Conservation (phyloP, 2,113 vertebrate genomes). For the Heterocephalus glaber region DNA sequence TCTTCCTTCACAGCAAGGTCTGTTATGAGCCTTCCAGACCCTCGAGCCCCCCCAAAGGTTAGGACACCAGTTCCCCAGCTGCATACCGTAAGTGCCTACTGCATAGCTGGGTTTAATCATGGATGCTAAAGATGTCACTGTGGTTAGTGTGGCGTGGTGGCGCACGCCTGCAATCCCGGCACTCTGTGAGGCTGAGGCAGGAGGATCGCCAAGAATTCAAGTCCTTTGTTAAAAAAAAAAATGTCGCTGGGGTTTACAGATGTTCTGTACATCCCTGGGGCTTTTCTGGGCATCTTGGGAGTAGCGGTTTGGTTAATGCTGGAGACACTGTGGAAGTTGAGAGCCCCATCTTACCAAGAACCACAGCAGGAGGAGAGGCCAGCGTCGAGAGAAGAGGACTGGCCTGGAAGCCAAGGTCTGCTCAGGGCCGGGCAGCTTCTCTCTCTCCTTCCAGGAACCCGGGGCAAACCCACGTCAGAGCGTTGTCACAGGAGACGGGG, state of each 20-base stretch:
- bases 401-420: accelerated
- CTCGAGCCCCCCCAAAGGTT: background rate
- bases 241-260: too few relatives aligned
- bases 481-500: background rate
- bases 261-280: too few relatives aligned
- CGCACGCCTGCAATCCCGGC: background rate
- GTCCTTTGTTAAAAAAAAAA: too few relatives aligned
- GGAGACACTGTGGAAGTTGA: background rate
- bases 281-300: background rate
- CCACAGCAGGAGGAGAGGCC: too few relatives aligned
- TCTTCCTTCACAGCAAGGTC: background rate
- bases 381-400: background rate
- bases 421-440: background rate
- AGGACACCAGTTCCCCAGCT: accelerated
- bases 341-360: background rate
- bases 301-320: background rate
- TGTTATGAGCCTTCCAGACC: too few relatives aligned
- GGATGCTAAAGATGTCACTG: background rate
- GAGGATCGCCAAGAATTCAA: background rate
- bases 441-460: background rate
- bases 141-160: too few relatives aligned
- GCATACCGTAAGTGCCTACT: background rate
- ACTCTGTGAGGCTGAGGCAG: background rate
- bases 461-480: background rate
- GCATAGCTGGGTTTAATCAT: background rate